These are phyloP conservation scores for Paramisgurnus dabryanus DNA, from an alignment of 2,113 vertebrate species.

Conservation along the genomic window DNA sequence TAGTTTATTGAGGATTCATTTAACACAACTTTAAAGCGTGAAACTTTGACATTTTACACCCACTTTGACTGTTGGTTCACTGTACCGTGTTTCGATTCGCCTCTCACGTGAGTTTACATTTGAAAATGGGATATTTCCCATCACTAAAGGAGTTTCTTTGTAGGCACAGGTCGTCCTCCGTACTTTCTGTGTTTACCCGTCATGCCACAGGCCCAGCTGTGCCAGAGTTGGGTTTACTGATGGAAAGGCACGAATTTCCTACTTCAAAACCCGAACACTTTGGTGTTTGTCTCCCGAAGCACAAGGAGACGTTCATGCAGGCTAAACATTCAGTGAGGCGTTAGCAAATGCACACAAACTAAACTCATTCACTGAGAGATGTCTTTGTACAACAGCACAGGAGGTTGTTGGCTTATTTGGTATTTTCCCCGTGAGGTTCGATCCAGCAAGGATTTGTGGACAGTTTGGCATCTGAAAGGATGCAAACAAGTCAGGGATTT, in stretches of 20 bases:
- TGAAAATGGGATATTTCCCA: conserved; percentile 38
- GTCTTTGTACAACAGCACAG: conserved; percentile 67
- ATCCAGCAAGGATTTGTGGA: conserved; percentile 50
- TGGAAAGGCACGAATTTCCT: conserved; percentile 59
- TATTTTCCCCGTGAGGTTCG: conserved; percentile 55
- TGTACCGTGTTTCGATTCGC: conserved; percentile 14
- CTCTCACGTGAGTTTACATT: conserved; percentile 20
- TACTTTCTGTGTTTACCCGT: conserved; percentile 62
- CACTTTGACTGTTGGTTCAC: background rate
- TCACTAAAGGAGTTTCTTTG: conserved; percentile 22
- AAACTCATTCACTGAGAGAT: conserved; percentile 59
- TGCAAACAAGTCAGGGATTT: too few species aligned
- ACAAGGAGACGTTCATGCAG: conserved; percentile 82
- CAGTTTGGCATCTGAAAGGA: conserved; percentile 42
- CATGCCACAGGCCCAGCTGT: conserved; percentile 52
- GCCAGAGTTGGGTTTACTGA: conserved; percentile 43
- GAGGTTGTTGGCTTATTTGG: conserved; percentile 58
- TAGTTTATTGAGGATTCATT: background rate
- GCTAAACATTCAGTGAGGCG: conserved; percentile 50
- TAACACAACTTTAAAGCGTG: background rate
- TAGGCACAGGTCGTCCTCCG: conserved; percentile 15
- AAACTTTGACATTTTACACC: background rate
- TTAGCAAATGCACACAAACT: conserved; percentile 60
- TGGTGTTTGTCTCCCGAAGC: conserved; percentile 75
- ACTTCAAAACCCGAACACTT: conserved; percentile 73